Percentiles rank a stretch among this genome's conserved stretches.
Evolutionary conservation across 2,113 vertebrate genomes (phyloP).

Genomic region (Leptobrachium ailaonicum): DNA sequence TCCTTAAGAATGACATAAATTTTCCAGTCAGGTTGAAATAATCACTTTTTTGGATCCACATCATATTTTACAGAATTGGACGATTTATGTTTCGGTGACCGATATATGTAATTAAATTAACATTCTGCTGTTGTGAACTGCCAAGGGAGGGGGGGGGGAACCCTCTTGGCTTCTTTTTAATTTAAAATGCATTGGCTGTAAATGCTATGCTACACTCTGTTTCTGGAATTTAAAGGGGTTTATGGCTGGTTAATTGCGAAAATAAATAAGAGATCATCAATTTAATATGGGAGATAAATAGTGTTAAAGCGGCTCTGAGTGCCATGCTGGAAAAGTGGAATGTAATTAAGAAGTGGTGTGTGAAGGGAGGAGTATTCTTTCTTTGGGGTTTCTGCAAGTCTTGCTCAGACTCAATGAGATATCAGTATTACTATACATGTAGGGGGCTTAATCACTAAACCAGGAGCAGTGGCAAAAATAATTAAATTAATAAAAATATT

Average conservation of each 20-base stretch:
- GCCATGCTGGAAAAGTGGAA: constrained; percentile 21
- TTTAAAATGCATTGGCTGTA: constrained; percentile 17
- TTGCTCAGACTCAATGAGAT: too few relatives aligned
- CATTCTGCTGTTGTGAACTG: neutral
- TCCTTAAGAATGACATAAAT: neutral
- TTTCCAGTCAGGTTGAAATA: neutral
- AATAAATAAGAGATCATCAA: constrained; percentile 41
- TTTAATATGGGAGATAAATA: constrained; percentile 32
- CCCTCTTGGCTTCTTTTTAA: constrained; percentile 14
- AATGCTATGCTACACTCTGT: constrained; percentile 10
- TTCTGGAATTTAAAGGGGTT: constrained; percentile 41
- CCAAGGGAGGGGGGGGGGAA: too few relatives aligned
- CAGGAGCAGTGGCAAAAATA: too few relatives aligned
- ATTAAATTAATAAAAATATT: too few relatives aligned
- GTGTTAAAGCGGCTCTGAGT: constrained; percentile 10
- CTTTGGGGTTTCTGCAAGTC: too few relatives aligned
- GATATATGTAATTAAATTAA: neutral
- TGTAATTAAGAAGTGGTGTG: constrained; percentile 16
- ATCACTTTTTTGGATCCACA: neutral
- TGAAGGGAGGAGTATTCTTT: neutral
- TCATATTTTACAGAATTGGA: neutral
- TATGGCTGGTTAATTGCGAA: constrained; percentile 43
- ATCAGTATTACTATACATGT: too few relatives aligned
- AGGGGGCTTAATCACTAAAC: too few relatives aligned
- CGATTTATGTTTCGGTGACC: neutral